phyloP scores from a whole-genome alignment of 2,113 vertebrate genomes.

The Ophthalmolycus amberensis region DNA sequence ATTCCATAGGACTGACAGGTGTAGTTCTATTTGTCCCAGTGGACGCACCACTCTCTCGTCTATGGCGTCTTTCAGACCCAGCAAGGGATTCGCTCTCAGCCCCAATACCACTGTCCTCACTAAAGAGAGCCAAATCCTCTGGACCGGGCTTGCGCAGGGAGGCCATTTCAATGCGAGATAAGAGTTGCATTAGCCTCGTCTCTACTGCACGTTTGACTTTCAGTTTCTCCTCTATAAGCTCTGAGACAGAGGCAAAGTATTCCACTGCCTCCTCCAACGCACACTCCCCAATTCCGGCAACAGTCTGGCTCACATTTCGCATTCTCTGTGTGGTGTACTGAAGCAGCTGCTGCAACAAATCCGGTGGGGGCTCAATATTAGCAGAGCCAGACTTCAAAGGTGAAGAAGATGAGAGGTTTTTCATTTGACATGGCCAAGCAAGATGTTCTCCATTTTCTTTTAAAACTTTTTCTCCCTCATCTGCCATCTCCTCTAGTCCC shows the following conservation, averaged over 20 bases:
- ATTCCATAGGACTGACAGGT: slow-evolving; percentile 59
- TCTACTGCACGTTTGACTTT: slow-evolving; percentile 85
- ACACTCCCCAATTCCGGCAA: slow-evolving; percentile 83
- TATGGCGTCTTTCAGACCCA: slow-evolving; percentile 77
- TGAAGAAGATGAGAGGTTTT: slow-evolving; percentile 69
- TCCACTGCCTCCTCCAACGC: slow-evolving; percentile 86
- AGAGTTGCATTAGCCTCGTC: slow-evolving; percentile 81
- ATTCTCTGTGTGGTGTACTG: slow-evolving; percentile 93
- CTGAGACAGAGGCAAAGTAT: slow-evolving; percentile 86
- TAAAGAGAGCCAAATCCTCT: slow-evolving; percentile 89
- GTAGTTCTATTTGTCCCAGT: slow-evolving; percentile 67
- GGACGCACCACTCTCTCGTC: slow-evolving; percentile 81
- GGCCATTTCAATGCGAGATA: slow-evolving; percentile 87
- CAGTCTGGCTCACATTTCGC: slow-evolving; percentile 82
- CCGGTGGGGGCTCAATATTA: slow-evolving; percentile 82
- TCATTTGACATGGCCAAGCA: slow-evolving; percentile 85
- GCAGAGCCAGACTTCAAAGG: slow-evolving; percentile 67
- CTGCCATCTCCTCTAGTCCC: slow-evolving; percentile 87
- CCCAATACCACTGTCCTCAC: slow-evolving; percentile 96
- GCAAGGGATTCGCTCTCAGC: slow-evolving; percentile 89
- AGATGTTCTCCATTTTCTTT: slow-evolving; percentile 87
- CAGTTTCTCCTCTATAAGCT: slow-evolving; percentile 87
- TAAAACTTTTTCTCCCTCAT: slow-evolving; percentile 89
- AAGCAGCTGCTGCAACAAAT: slow-evolving; percentile 93
- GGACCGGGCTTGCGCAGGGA: slow-evolving; percentile 76